Conservation (phyloP, 2,797 vertebrate genomes). For the Danio albolineatus region DNA sequence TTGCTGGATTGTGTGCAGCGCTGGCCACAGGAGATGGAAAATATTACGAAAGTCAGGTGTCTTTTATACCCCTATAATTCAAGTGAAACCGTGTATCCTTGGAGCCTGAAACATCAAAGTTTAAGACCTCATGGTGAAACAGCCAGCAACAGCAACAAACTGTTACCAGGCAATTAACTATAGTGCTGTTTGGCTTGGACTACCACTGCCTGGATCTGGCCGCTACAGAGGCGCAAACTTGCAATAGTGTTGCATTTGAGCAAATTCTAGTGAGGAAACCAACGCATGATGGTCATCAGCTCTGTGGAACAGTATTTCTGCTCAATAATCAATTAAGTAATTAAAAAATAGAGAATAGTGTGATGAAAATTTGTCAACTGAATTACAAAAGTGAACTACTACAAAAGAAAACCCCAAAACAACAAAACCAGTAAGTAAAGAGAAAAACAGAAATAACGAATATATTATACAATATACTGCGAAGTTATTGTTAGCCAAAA, state of each 20-base stretch:
- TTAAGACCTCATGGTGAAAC: slow-evolving; percentile 44
- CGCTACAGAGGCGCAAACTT: slow-evolving; percentile 15
- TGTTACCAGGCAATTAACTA: slow-evolving; percentile 60
- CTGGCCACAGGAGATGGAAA: slow-evolving; percentile 65
- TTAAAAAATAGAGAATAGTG: neutral
- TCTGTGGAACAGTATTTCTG: neutral
- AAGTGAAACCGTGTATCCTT: slow-evolving; percentile 42
- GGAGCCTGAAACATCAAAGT: slow-evolving; percentile 47
- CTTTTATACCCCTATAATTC: slow-evolving; percentile 55
- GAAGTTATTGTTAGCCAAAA: no score
- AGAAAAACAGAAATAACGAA: no score
- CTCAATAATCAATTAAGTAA: neutral
- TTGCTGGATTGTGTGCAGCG: slow-evolving; percentile 37
- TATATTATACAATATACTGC: no score
- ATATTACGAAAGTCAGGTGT: slow-evolving; percentile 68
- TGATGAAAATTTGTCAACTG: no score
- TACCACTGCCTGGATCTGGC: slow-evolving; percentile 21
- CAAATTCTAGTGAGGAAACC: slow-evolving; percentile 15
- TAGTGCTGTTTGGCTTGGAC: slow-evolving; percentile 41
- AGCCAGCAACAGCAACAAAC: slow-evolving; percentile 58
- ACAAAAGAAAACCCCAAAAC: no score
- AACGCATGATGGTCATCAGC: neutral
- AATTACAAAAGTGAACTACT: no score
- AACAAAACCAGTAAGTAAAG: no score
- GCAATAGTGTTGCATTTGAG: slow-evolving; percentile 17